phyloP scores from a whole-genome alignment of 2,888 invertebrate species.

The Leptodirus hochenwartii region DNA sequence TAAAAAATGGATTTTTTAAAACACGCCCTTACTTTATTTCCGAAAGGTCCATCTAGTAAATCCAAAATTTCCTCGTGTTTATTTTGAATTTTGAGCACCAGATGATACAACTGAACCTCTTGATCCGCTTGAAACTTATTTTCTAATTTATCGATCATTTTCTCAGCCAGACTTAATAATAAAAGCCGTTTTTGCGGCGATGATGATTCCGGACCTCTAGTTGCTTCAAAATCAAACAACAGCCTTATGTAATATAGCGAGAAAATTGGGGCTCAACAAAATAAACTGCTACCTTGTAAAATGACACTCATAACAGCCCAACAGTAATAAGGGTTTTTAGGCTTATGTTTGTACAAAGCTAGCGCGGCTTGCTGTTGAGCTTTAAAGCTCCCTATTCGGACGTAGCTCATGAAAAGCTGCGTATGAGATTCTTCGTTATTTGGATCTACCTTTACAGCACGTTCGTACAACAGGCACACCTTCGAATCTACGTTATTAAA shows the following conservation, averaged over 20 bases:
- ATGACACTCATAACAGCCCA: conserved; percentile 97
- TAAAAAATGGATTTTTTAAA: conserved; percentile 6
- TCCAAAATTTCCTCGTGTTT: conserved; percentile 69
- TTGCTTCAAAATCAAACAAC: too few species aligned
- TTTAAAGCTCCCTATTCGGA: conserved; percentile 74
- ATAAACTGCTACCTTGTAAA: conserved; percentile 44
- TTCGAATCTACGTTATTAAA: conserved; percentile 23
- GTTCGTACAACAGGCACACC: conserved; percentile 79
- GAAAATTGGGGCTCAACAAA: too few species aligned
- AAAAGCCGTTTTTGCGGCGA: conserved; percentile 44
- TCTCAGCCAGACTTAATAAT: conserved; percentile 71
- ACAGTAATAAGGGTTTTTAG: conserved; percentile 92
- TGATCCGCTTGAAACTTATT: conserved; percentile 85
- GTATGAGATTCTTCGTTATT: conserved; percentile 83
- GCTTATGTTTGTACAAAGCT: conserved; percentile 74
- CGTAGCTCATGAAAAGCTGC: conserved; percentile 91
- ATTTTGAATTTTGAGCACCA: conserved; percentile 63
- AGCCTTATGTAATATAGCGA: too few species aligned
- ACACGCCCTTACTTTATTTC: conserved; percentile 35
- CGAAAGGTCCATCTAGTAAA: conserved; percentile 62
- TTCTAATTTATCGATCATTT: conserved; percentile 86
- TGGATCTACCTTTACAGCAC: conserved; percentile 70
- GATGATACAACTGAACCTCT: conserved; percentile 79
- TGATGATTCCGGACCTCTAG: conserved; percentile 28
- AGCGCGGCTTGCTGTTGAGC: conserved; percentile 82